Conservation (phyloP, 2,797 vertebrate genomes). For the Sphaeramia orbicularis region DNA sequence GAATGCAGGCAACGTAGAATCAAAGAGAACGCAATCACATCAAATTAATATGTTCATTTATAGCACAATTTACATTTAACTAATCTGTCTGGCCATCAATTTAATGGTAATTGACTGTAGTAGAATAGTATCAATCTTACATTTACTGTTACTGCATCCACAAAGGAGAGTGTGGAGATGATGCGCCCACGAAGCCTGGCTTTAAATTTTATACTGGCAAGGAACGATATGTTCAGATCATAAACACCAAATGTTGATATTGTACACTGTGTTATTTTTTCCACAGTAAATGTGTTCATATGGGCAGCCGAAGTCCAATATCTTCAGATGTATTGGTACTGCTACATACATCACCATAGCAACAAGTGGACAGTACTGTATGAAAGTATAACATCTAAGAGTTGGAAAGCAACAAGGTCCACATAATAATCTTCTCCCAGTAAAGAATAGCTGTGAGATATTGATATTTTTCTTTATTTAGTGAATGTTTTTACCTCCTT, state of each 20-base stretch:
- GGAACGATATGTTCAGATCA: slow-evolving; percentile 14
- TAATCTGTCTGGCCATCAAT: background rate
- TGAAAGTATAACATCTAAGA: slow-evolving; percentile 24
- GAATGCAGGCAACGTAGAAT: background rate
- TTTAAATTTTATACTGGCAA: slow-evolving; percentile 25
- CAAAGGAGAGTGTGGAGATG: background rate
- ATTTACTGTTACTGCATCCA: background rate
- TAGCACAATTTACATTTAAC: slow-evolving; percentile 5
- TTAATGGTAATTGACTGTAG: slow-evolving; percentile 5
- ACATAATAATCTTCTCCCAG: background rate
- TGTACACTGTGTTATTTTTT: slow-evolving; percentile 18
- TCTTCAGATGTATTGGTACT: background rate
- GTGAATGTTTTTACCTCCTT: no score
- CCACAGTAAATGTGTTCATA: slow-evolving; percentile 20
- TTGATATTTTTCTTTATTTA: background rate
- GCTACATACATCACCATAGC: slow-evolving; percentile 35
- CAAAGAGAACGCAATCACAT: slow-evolving; percentile 14
- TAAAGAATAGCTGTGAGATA: background rate
- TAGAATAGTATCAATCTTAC: background rate
- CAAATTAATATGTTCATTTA: slow-evolving; percentile 26
- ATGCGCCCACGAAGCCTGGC: background rate
- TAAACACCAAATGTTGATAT: slow-evolving; percentile 25
- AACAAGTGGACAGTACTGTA: slow-evolving; percentile 29
- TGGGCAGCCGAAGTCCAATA: slow-evolving; percentile 1
- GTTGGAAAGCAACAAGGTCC: slow-evolving; percentile 5